phyloP scores from a whole-genome alignment of 2,888 invertebrate species.

The Tillus elongatus region DNA sequence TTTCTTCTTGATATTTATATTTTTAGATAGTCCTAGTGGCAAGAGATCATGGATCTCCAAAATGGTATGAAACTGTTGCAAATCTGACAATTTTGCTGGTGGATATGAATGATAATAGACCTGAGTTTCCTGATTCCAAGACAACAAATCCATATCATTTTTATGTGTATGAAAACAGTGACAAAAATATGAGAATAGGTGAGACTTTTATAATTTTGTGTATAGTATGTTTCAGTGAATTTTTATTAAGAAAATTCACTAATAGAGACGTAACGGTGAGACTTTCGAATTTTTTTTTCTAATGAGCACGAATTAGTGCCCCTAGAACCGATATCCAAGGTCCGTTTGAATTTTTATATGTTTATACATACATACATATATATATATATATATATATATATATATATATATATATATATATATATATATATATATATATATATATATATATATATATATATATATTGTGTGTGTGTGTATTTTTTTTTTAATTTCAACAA shows the following conservation, averaged over 20 bases:
- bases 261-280: too few species aligned
- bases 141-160: constrained; percentile 57
- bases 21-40: constrained; percentile 68
- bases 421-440: background rate
- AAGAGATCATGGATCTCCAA: constrained; percentile 73
- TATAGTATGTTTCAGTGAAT: too few species aligned
- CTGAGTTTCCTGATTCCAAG: constrained; percentile 58
- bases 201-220: constrained; percentile 24
- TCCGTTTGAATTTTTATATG: too few species aligned
- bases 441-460: too few species aligned
- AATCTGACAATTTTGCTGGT: constrained; percentile 65
- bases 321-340: too few species aligned
- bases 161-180: constrained; percentile 61
- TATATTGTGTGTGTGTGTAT: too few species aligned
- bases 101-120: constrained; percentile 74
- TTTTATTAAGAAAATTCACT: too few species aligned
- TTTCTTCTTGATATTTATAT: constrained; percentile 16
- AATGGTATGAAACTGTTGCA: constrained; percentile 67
- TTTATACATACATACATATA: too few species aligned
- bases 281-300: too few species aligned
- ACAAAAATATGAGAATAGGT: constrained; percentile 56
- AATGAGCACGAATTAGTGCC: too few species aligned
- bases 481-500: too few species aligned
- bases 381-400: too few species aligned
- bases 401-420: constrained; percentile 4